Conservation (phyloP, 2,113 vertebrate genomes). For the Paracanthobrama guichenoti region DNA sequence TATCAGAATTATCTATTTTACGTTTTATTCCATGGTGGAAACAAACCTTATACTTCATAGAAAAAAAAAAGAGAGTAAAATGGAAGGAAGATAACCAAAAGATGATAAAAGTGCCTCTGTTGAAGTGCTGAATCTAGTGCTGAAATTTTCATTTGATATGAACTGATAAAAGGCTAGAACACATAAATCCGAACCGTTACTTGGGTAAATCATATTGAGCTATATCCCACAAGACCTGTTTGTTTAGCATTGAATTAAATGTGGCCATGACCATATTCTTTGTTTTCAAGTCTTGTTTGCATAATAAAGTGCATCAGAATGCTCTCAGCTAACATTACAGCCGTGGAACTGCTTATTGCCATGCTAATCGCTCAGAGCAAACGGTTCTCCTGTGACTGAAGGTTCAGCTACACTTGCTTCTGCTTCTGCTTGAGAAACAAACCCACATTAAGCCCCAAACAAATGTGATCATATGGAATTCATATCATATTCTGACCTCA, state of each 20-base stretch:
- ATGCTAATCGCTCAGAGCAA: neutral
- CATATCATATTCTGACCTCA: too few species aligned
- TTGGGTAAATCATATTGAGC: neutral
- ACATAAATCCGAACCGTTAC: neutral
- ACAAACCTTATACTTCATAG: neutral
- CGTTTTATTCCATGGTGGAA: too few species aligned
- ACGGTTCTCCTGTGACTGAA: neutral
- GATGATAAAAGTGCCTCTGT: neutral
- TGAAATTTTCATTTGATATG: neutral
- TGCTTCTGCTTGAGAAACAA: neutral
- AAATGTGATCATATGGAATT: too few species aligned
- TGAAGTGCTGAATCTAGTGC: neutral
- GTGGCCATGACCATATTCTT: too few species aligned
- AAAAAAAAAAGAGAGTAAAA: neutral
- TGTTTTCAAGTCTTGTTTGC: neutral
- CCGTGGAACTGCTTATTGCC: neutral
- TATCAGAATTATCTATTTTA: too few species aligned
- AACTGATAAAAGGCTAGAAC: neutral
- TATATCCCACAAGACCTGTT: neutral
- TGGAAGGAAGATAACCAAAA: neutral
- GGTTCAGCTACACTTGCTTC: conserved; percentile 6
- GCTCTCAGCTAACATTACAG: neutral
- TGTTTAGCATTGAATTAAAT: neutral
- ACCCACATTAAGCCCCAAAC: neutral
- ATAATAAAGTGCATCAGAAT: neutral